Conservation (phyloP, 2,797 vertebrate genomes). For the Chloroceryle inda region DNA sequence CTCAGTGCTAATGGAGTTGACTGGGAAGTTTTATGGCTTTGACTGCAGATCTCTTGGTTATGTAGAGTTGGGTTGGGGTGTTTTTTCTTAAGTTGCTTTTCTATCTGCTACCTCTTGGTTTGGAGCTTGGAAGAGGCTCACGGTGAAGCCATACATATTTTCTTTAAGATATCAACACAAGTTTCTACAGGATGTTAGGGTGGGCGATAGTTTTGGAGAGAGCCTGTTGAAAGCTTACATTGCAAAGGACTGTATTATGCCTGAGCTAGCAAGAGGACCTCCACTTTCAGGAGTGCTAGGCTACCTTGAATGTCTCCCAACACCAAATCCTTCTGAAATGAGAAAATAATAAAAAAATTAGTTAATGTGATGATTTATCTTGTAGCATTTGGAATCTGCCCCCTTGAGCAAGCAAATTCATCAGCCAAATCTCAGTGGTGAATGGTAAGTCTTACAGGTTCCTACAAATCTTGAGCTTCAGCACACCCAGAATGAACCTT, state of each 20-base stretch:
- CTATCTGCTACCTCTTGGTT: not conserved
- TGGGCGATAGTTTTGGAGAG: not conserved
- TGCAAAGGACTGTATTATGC: not conserved
- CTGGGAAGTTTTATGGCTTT: not conserved
- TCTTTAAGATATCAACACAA: not conserved
- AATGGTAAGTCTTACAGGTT: not conserved
- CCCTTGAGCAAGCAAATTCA: slow-evolving; percentile 44
- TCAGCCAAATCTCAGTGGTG: slow-evolving; percentile 7
- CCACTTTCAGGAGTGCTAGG: not conserved
- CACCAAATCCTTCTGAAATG: not conserved
- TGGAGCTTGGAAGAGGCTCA: not conserved
- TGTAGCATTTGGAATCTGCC: slow-evolving; percentile 12
- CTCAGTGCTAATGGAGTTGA: not conserved
- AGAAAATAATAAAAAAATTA: not conserved
- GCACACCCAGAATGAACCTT: slow-evolving; percentile 14
- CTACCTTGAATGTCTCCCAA: not conserved
- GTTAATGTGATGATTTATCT: slow-evolving; percentile 49
- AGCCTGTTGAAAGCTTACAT: not conserved
- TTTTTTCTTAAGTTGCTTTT: not conserved
- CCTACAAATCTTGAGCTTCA: slow-evolving; percentile 23
- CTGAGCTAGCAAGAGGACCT: not conserved
- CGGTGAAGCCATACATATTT: not conserved
- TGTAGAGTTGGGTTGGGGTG: not conserved
- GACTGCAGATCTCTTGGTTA: not conserved
- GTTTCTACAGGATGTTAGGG: not conserved